Evolutionary conservation across 2,888 invertebrate species (phyloP), one percentile per base, ranked within the genome.

Genomic region (Limnephilus lunatus): DNA sequence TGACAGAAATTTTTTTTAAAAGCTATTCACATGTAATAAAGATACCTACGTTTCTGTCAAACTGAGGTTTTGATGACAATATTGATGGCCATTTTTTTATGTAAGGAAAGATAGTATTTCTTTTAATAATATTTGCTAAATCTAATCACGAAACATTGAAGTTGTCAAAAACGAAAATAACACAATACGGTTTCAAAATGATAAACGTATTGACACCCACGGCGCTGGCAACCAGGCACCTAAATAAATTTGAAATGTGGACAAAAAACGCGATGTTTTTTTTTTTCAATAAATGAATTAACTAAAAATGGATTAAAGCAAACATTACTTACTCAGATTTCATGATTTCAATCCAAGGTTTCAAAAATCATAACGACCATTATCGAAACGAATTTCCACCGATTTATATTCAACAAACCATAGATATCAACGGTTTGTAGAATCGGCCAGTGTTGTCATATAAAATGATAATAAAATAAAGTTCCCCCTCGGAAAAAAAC

Each of bases 161-260:
- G 48, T 14, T 2, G 44, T 39, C 30, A 85, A 85, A 86, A 48
- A 86, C 30, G 30, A 48, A 86, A 86, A 86, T 86, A 86, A 86
- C 44, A 31, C 86, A 86, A 85, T 48, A 48, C 14, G 30, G 14
- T 48, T n/a, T 30, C 9, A 86, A 39, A 86, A 86, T 86, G 68
- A n/a, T 12, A 30, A 14, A 85, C 19, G 44, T 39, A 39, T 86
- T 86, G 44, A 48, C 86, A 86, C 86, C 86, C 44, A 48, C 86
- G 86, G 86, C 86, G 48, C 48, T 48, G 86, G 30, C 86, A 48
- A 48, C 86, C 48, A 44, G 86, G 48, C 12, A 30, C 85, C 25
- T 39, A n/a, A 44, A 44, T 86, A 11, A 5, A n/a, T 86, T 48
- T 39, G 44, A 86, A 86, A 86, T 83, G 25, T 15, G n/a, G 35